Evolutionary conservation across 2,113 vertebrate genomes (phyloP).

Genomic region (Microtus oregoni): DNA sequence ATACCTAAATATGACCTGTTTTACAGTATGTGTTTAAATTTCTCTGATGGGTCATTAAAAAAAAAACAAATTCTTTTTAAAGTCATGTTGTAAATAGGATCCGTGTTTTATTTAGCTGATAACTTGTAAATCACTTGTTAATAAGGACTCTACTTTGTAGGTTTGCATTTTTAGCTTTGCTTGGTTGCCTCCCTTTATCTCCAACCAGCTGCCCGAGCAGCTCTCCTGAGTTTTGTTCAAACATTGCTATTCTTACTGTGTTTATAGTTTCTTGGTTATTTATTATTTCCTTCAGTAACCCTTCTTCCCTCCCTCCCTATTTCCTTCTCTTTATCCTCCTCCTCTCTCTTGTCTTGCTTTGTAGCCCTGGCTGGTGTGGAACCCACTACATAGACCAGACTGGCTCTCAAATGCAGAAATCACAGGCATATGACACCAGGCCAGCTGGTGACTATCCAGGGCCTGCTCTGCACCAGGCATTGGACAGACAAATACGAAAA

Average conservation of each 20-base stretch:
- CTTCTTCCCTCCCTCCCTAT: not conserved
- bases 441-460: not conserved
- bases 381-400: not conserved
- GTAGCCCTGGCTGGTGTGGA: not conserved
- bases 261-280: not conserved
- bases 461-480: not conserved
- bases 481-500: not conserved
- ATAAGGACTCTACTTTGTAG: not conserved
- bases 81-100: not conserved
- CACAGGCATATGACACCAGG: not conserved
- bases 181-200: not conserved
- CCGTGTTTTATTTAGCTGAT: not conserved
- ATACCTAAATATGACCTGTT: not conserved
- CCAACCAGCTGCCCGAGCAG: not conserved
- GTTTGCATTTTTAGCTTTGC: not conserved
- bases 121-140: not conserved
- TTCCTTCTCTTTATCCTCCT: not conserved
- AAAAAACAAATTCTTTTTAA: not conserved
- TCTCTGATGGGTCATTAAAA: not conserved
- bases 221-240: not conserved
- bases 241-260: not conserved
- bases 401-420: not conserved
- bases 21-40: not conserved
- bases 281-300: not conserved
- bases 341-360: not conserved